These are phyloP conservation scores for Poecilus cupreus DNA, from an alignment of 2,888 invertebrate genomes.

Conservation along the genomic window DNA sequence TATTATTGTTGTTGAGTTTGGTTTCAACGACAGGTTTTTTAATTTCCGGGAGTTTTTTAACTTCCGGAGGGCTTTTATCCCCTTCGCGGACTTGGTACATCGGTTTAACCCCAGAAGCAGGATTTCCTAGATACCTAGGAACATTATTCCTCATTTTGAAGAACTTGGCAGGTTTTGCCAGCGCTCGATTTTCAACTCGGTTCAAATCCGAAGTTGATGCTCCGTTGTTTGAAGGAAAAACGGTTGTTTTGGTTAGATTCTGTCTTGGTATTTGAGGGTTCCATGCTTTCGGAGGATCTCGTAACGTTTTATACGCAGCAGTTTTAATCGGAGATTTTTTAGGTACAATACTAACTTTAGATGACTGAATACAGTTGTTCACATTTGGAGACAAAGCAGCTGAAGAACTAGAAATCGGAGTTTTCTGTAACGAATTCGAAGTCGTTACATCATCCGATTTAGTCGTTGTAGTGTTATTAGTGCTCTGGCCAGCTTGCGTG, in stretches of 20 bases:
- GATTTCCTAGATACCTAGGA: conserved; percentile 76
- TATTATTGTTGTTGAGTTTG: conserved; percentile 50
- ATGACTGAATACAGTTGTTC: conserved; percentile 48
- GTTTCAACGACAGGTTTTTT: no score
- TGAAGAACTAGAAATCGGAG: background rate
- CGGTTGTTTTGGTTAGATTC: conserved; percentile 68
- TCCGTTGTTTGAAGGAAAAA: conserved; percentile 62
- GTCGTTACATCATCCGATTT: background rate
- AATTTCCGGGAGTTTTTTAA: conserved; percentile 34
- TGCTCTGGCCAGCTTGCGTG: conserved; percentile 42
- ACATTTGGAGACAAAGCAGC: background rate
- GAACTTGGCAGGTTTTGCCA: conserved; percentile 74
- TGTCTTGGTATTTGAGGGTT: conserved; percentile 77
- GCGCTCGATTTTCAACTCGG: conserved; percentile 70
- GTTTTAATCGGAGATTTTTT: conserved; percentile 64
- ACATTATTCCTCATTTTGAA: conserved; percentile 76
- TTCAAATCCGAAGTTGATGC: conserved; percentile 63
- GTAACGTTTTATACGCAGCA: conserved; percentile 75
- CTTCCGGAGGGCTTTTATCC: conserved; percentile 59
- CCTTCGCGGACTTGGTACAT: conserved; percentile 73
- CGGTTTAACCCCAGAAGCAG: conserved; percentile 78
- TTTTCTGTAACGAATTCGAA: background rate
- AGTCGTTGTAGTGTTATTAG: conserved; percentile 37
- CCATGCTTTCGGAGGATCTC: conserved; percentile 78
- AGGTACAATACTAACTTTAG: conserved; percentile 60